These are phyloP conservation scores for Mus spretus DNA, from an alignment of 2,797 vertebrate species.

Conservation along the genomic window DNA sequence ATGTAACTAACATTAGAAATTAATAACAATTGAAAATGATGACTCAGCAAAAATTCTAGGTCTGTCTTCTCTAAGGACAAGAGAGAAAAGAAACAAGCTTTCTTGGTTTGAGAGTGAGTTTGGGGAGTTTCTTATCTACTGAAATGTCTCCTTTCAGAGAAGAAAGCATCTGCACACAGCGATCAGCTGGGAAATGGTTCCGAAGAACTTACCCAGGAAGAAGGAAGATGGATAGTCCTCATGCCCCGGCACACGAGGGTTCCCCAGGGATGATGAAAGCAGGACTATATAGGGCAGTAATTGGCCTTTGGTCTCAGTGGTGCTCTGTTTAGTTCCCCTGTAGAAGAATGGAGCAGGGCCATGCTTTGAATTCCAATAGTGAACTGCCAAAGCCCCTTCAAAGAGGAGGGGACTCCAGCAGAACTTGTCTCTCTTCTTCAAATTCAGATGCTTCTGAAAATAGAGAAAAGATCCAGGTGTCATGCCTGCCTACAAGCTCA, in stretches of 20 bases:
- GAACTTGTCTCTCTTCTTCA: background rate
- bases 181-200: background rate
- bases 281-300: background rate
- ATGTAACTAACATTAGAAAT: slow-evolving; percentile 56
- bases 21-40: slow-evolving; percentile 55
- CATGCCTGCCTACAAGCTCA: background rate
- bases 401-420: background rate
- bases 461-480: background rate
- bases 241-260: background rate
- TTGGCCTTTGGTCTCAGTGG: background rate
- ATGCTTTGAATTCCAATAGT: background rate
- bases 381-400: background rate
- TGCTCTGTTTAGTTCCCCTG: background rate
- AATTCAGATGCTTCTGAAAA: slow-evolving; percentile 1
- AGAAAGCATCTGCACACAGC: background rate
- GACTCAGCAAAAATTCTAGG: slow-evolving; percentile 46
- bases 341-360: background rate
- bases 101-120: slow-evolving; percentile 30
- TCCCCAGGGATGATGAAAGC: background rate
- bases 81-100: background rate
- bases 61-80: background rate
- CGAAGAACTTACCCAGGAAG: background rate
- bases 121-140: background rate
- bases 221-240: background rate
- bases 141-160: background rate